phyloP scores from a whole-genome alignment of 2,113 vertebrate genomes.

The Struthio camelus region DNA sequence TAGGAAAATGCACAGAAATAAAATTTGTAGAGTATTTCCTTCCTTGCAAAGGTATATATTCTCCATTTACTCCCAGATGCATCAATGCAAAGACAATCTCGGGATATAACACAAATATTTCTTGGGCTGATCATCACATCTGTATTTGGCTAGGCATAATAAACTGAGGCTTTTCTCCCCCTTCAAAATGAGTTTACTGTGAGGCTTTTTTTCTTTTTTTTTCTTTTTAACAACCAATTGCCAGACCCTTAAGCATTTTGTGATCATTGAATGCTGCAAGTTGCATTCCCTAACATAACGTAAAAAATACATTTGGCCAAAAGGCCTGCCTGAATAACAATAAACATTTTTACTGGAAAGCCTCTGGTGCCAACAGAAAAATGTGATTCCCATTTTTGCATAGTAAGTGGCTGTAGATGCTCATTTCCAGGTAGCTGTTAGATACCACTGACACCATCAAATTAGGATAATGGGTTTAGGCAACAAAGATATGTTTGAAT shows the following conservation, averaged over 20 bases:
- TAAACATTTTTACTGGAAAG: not conserved
- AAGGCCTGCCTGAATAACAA: not conserved
- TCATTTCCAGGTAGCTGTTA: not conserved
- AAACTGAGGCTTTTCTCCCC: not conserved
- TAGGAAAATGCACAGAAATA: not conserved
- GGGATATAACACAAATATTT: not conserved
- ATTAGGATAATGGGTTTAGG: not conserved
- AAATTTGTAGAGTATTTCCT: not conserved
- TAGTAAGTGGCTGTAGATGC: not conserved
- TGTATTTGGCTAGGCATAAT: not conserved
- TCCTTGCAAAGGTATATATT: not conserved
- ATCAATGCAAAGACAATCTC: not conserved
- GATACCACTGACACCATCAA: not conserved
- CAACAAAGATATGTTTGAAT: not conserved
- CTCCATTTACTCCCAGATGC: not conserved
- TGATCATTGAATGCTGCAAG: not conserved
- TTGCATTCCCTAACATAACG: not conserved
- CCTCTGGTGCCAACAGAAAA: not conserved
- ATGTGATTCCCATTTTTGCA: not conserved
- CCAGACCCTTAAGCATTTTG: not conserved
- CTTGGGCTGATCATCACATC: not conserved
- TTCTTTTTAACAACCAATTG: not conserved
- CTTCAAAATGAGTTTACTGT: not conserved
- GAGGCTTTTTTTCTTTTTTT: too few relatives aligned
- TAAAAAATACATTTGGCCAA: not conserved